These are phyloP conservation scores for Liposcelis brunnea DNA, from an alignment of 2,888 invertebrate species.

Conservation along the genomic window DNA sequence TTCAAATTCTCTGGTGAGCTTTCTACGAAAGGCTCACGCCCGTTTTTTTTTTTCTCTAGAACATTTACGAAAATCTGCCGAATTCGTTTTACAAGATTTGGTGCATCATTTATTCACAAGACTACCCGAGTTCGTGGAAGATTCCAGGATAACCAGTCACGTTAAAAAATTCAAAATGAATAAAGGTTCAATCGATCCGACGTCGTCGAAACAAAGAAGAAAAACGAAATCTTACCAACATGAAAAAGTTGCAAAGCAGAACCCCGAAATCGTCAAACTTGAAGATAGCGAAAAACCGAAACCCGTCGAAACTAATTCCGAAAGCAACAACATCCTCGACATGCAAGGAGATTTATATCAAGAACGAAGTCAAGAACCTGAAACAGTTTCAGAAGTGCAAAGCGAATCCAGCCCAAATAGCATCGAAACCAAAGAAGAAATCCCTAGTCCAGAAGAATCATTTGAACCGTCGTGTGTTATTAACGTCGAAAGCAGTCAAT, in stretches of 20 bases:
- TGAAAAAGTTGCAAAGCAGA: background rate
- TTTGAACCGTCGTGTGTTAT: too few relatives aligned
- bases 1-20: too few relatives aligned
- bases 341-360: slow-evolving; percentile 10
- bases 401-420: too few relatives aligned
- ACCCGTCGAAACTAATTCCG: background rate
- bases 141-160: slow-evolving; percentile 29
- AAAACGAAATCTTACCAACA: background rate
- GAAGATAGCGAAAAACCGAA: background rate
- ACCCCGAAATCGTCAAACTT: slow-evolving; percentile 7
- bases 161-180: slow-evolving; percentile 20
- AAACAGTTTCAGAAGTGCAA: too few relatives aligned
- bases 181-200: slow-evolving; percentile 4
- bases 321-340: slow-evolving; percentile 3
- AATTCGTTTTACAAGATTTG: slow-evolving; percentile 91
- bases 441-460: too few relatives aligned
- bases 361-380: background rate
- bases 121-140: slow-evolving; percentile 77
- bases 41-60: slow-evolving; percentile 34
- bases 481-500: too few relatives aligned
- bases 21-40: too few relatives aligned
- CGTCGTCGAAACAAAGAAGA: slow-evolving; percentile 12
- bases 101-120: slow-evolving; percentile 87
- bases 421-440: too few relatives aligned
- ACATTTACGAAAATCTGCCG: slow-evolving; percentile 79